A percentile compares a stretch with the other conserved stretches of the same genome.
Evolutionary conservation across 2,888 invertebrate genomes (phyloP).

Genomic region (Dicycla oo): DNA sequence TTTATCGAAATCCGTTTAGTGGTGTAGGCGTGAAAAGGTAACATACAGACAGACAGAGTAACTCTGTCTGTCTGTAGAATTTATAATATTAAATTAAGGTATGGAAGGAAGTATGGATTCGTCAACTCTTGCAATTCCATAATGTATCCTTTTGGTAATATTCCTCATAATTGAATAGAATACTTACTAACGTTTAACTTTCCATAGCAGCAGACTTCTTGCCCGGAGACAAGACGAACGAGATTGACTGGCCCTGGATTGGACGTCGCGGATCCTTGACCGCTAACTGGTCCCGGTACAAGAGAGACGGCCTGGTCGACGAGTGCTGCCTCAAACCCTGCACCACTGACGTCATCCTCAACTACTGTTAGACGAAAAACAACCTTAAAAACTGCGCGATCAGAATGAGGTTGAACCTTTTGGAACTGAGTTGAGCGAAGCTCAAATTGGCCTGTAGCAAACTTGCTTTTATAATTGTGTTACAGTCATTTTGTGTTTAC

Average conservation of each 20-base stretch:
- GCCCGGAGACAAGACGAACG: constrained; percentile 61
- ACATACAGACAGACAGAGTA: no score
- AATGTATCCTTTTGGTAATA: neutral
- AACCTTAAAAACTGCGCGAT: neutral
- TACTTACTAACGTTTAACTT: neutral
- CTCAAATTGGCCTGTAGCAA: constrained; percentile 25
- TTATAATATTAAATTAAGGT: no score
- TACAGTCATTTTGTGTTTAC: neutral
- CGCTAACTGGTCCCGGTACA: constrained; percentile 72
- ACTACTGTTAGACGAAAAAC: constrained; percentile 69
- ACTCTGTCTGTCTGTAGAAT: no score
- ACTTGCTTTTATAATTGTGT: neutral
- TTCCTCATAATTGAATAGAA: neutral
- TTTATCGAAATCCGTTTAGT: no score
- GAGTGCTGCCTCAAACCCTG: constrained; percentile 77
- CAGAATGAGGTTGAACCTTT: constrained; percentile 8
- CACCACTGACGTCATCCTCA: constrained; percentile 71
- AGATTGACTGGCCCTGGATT: constrained; percentile 70
- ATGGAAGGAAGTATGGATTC: no score
- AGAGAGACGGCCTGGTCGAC: constrained; percentile 73
- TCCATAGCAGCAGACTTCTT: constrained; percentile 45
- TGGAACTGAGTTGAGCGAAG: neutral
- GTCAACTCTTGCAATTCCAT: neutral
- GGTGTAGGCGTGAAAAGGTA: no score
- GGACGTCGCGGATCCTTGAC: constrained; percentile 69